Evolutionary conservation across 1,140 invertebrate species (phyloP).

Genomic region (Coelopa frigida): DNA sequence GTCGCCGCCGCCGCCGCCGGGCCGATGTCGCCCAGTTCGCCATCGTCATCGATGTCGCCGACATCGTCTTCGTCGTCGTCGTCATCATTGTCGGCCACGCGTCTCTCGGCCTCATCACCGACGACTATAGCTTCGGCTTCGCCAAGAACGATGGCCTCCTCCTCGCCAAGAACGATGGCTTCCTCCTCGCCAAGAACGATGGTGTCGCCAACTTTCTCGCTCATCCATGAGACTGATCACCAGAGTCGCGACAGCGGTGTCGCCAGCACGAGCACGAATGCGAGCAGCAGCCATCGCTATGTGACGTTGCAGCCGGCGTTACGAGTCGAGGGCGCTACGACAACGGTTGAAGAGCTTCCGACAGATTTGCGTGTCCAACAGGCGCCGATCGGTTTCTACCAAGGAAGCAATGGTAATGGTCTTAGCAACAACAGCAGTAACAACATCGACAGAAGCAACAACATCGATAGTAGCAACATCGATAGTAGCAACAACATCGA

Average conservation of each 20-base stretch:
- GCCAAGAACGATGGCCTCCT: conserved; percentile 4
- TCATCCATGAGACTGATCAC: conserved; percentile 22
- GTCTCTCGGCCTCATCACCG: conserved; percentile 16
- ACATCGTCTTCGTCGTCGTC: conserved; percentile 12
- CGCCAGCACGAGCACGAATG: conserved; percentile 17
- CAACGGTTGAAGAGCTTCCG: conserved; percentile 29
- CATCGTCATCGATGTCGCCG: conserved; percentile 30
- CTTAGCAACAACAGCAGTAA: not conserved
- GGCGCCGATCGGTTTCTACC: too few species aligned
- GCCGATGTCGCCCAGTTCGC: conserved; percentile 26
- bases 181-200: conserved; percentile 3
- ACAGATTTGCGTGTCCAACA: conserved; percentile 39
- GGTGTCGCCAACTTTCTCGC: conserved; percentile 13
- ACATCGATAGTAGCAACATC: not conserved
- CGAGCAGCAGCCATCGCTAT: not conserved
- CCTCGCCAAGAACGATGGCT: conserved; percentile 9
- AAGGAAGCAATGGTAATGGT: too few species aligned
- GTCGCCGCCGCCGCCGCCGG: conserved; percentile 8
- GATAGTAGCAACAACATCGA: not conserved
- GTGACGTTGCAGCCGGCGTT: conserved; percentile 9
- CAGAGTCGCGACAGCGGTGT: conserved; percentile 37
- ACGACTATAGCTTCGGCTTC: conserved; percentile 4
- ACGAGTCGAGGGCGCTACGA: not conserved
- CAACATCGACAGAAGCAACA: not conserved
- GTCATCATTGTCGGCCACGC: conserved; percentile 18